Conservation (phyloP, 2,113 vertebrate genomes). For the Benitochromis conjunctus region DNA sequence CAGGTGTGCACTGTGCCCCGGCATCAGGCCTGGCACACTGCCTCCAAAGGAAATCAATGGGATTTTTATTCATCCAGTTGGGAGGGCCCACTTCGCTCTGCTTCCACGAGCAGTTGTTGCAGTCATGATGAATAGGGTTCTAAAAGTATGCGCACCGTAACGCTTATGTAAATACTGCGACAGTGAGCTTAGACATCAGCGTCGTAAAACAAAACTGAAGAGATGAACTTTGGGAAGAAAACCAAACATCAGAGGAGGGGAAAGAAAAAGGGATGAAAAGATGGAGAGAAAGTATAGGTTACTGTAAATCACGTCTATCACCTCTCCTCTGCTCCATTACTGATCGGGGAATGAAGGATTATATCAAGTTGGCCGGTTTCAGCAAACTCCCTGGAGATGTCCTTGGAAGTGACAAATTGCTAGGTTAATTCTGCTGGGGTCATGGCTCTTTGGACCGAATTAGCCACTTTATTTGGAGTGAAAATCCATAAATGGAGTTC, state of each 20-base stretch:
- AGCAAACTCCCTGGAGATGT: slow-evolving; percentile 41
- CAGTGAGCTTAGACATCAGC: neutral
- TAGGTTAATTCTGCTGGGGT: slow-evolving; percentile 57
- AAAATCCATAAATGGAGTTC: slow-evolving; percentile 63
- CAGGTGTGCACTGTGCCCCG: neutral
- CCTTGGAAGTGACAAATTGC: slow-evolving; percentile 61
- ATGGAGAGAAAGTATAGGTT: neutral
- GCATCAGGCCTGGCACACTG: slow-evolving; percentile 25
- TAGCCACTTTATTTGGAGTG: slow-evolving; percentile 56
- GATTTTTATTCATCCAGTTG: slow-evolving; percentile 54
- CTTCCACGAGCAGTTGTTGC: neutral
- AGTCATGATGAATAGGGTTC: slow-evolving; percentile 41
- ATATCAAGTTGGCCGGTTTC: slow-evolving; percentile 48
- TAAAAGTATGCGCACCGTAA: neutral
- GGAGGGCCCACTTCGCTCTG: slow-evolving; percentile 4
- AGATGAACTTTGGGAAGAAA: neutral
- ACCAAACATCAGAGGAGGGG: neutral
- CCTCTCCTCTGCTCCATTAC: slow-evolving; percentile 20
- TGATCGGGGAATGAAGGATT: slow-evolving; percentile 39
- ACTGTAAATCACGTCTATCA: slow-evolving; percentile 32
- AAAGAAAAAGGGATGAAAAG: neutral
- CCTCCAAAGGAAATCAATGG: slow-evolving; percentile 68
- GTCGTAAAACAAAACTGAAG: neutral
- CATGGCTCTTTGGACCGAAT: slow-evolving; percentile 48
- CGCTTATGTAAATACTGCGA: slow-evolving; percentile 11